These are phyloP conservation scores for Apis laboriosa DNA, from an alignment of 1,140 invertebrate species.

Conservation along the genomic window DNA sequence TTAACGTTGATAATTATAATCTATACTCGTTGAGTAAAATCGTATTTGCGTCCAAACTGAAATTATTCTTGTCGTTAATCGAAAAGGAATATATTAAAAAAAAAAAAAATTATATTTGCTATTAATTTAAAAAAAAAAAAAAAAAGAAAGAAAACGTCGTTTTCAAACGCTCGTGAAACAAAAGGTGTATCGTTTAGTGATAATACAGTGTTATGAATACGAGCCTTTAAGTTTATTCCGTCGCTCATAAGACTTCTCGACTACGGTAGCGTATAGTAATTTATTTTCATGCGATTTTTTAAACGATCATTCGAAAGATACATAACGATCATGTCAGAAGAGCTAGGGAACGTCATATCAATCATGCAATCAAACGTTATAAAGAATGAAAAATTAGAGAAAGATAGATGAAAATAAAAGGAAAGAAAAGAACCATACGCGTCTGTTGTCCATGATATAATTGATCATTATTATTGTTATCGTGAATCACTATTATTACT, in stretches of 20 bases:
- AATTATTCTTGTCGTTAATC: background rate
- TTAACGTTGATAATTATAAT: background rate
- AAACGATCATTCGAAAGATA: slow-evolving; percentile 62
- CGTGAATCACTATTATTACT: slow-evolving; percentile 34
- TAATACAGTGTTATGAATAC: slow-evolving; percentile 51
- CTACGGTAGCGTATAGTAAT: slow-evolving; percentile 76
- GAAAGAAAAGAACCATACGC: slow-evolving; percentile 20
- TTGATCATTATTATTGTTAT: slow-evolving; percentile 43
- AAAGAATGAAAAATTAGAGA: slow-evolving; percentile 30
- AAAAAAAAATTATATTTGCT: background rate
- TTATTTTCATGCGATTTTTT: slow-evolving; percentile 75
- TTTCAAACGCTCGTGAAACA: background rate
- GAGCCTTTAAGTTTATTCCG: slow-evolving; percentile 69
- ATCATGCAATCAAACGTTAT: slow-evolving; percentile 75
- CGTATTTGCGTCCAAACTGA: background rate
- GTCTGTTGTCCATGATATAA: slow-evolving; percentile 55
- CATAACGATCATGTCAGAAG: slow-evolving; percentile 57
- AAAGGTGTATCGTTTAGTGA: slow-evolving; percentile 44
- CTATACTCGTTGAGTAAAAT: background rate
- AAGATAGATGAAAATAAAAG: background rate
- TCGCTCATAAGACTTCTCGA: slow-evolving; percentile 73
- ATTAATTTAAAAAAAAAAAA: background rate
- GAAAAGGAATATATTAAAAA: background rate
- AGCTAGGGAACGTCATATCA: slow-evolving; percentile 77
- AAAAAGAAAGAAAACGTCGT: background rate